Evolutionary conservation across 1,140 invertebrate species (phyloP).

Genomic region (Branchinecta lindahli): DNA sequence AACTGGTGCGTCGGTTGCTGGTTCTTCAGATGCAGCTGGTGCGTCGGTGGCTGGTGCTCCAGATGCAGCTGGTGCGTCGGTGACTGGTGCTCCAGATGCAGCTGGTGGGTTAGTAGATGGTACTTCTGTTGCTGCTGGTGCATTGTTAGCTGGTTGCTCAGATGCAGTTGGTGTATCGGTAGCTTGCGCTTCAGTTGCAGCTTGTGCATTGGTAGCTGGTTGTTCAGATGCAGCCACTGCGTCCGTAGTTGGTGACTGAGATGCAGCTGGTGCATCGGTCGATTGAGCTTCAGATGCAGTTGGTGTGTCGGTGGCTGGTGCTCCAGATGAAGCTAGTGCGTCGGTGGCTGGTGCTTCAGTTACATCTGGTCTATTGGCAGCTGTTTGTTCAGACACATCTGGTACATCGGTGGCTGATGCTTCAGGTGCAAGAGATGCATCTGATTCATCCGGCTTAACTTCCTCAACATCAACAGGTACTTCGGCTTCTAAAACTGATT

Average conservation of each 20-base stretch:
- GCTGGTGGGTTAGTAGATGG: conserved; percentile 15
- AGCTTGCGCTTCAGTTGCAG: conserved; percentile 14
- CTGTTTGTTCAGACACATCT: conserved; percentile 12
- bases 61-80: background rate
- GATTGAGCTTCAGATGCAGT: conserved; percentile 5
- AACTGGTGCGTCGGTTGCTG: background rate
- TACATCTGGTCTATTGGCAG: conserved; percentile 22
- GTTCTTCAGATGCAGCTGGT: background rate
- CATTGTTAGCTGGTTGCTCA: conserved; percentile 10
- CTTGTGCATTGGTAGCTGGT: conserved; percentile 13
- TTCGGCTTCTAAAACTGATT: conserved; percentile 17
- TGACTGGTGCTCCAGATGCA: conserved; percentile 11
- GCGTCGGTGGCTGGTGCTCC: conserved; percentile 13
- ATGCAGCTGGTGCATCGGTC: conserved; percentile 10
- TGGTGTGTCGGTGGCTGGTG: conserved; percentile 15
- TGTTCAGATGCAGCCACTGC: conserved; percentile 16
- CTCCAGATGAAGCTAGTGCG: conserved; percentile 21
- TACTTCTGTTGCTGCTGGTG: background rate
- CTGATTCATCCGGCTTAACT: background rate
- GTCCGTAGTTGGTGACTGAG: conserved; percentile 13
- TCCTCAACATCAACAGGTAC: background rate
- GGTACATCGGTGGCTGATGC: conserved; percentile 19
- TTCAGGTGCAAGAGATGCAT: background rate
- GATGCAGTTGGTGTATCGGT: conserved; percentile 3
- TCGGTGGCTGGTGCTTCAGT: conserved; percentile 20